These are phyloP conservation scores for Nasonia oneida DNA, from an alignment of 2,888 invertebrate species.

Conservation along the genomic window DNA sequence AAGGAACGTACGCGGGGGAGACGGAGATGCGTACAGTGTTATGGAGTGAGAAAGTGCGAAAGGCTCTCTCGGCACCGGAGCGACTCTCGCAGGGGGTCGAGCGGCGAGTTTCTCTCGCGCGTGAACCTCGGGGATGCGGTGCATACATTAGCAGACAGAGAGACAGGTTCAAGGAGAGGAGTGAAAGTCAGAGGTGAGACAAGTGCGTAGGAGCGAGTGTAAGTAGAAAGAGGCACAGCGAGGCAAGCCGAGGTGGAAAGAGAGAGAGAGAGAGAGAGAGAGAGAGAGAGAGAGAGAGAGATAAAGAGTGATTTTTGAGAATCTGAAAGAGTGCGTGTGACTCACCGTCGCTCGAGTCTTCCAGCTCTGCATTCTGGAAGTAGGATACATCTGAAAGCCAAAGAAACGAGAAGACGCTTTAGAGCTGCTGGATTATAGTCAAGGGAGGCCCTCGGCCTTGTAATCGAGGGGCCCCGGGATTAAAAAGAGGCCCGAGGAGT, in stretches of 20 bases:
- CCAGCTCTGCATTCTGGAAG: conserved; percentile 75
- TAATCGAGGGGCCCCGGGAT: conserved; percentile 24
- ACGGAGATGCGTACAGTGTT: neutral
- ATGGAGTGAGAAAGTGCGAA: neutral
- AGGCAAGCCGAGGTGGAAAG: neutral
- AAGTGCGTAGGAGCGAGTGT: too few relatives aligned
- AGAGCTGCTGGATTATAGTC: conserved; percentile 34
- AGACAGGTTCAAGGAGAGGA: neutral
- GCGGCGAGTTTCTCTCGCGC: neutral
- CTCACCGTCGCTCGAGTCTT: conserved; percentile 75
- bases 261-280: neutral
- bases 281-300: neutral
- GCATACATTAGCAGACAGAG: neutral
- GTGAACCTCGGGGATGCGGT: neutral
- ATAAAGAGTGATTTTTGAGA: neutral
- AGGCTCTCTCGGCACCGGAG: neutral
- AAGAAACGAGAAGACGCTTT: conserved; percentile 53
- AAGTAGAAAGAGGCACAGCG: neutral
- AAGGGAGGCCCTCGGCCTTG: conserved; percentile 31
- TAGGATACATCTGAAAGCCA: conserved; percentile 78
- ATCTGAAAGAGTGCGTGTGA: conserved; percentile 62
- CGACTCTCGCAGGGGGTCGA: neutral
- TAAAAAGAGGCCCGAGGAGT: conserved; percentile 35
- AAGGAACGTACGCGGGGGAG: neutral
- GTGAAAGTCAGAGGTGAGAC: neutral